Base-by-base conservation (phyloP, 1,140 invertebrate genomes). In the Heliconius nattereri region DNA sequence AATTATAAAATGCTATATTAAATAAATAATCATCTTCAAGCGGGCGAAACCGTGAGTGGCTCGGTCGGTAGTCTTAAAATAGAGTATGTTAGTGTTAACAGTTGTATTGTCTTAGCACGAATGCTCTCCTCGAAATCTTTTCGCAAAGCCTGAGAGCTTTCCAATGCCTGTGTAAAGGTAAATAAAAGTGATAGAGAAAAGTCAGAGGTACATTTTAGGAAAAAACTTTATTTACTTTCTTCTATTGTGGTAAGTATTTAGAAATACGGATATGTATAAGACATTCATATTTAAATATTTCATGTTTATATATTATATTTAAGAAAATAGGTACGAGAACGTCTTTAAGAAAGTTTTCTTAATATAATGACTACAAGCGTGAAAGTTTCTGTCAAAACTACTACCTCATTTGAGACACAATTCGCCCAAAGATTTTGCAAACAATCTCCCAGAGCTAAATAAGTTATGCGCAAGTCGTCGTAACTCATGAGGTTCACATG, bases 351-450 rank as follows among this genome's bases (percentile, higher is more conserved):
- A 74, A 45, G 23, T 73, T 52, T 45, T 6, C 35, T 49, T 54
- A 29, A 45, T 29, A 54, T 74, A 54, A 74, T 54, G 9, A 49
- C n/a, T 54, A 13, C 19, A 74, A 54, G 45, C 32, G 13, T 2
- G 26, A 54, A 74, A 29, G 7, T 29, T 52, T 74, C 3, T 26
- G 26, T 7, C 60, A 66, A 66, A 66, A 60, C 54, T 60, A 73
- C 45, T 74, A 32, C 20, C 66, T 71, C 70, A 45, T 77, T 37
- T 77, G 37, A 54, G 35, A 76, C 32, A 71, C n/a, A 78, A 71
- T 72, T 52, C 54, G 70, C 23, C 45, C 32, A 78, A 78, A 49
- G 23, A 78, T 71, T 78, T 76, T 76, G 45, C 23, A 52, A 66
- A 74, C 73, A 74, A 32, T 74, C 40, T 74, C 54, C 45, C 23